phyloP scores from a whole-genome alignment of 2,113 vertebrate genomes.

The Zosterops pallidus region DNA sequence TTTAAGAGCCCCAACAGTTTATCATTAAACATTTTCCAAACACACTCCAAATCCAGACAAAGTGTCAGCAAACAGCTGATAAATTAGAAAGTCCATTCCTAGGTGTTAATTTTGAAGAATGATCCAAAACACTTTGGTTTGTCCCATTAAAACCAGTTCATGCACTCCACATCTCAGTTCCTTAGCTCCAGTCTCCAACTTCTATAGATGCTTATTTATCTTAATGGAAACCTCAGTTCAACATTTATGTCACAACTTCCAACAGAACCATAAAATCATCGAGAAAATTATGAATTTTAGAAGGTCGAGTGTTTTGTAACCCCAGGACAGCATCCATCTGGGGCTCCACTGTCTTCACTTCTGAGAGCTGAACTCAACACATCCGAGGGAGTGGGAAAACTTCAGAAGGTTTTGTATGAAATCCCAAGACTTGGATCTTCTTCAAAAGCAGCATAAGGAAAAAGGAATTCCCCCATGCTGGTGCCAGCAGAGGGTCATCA shows the following conservation, averaged over 20 bases:
- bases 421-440: slow-evolving; percentile 40
- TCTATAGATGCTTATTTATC: not conserved
- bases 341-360: not conserved
- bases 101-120: not conserved
- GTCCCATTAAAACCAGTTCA: not conserved
- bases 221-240: not conserved
- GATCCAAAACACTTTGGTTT: not conserved
- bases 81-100: not conserved
- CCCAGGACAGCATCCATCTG: not conserved
- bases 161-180: not conserved
- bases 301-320: not conserved
- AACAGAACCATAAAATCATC: not conserved
- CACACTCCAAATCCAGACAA: not conserved
- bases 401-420: slow-evolving; percentile 1
- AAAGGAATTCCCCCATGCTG: slow-evolving; percentile 57
- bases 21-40: not conserved
- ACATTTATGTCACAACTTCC: not conserved
- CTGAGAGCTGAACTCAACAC: not conserved
- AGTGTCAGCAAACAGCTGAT: not conserved
- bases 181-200: not conserved
- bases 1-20: not conserved
- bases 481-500: slow-evolving; percentile 59
- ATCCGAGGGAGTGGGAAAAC: not conserved
- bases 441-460: slow-evolving; percentile 40
- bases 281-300: slow-evolving; percentile 6